Base-by-base conservation (phyloP, 2,113 vertebrate genomes). In the Sylvilagus bachmani region DNA sequence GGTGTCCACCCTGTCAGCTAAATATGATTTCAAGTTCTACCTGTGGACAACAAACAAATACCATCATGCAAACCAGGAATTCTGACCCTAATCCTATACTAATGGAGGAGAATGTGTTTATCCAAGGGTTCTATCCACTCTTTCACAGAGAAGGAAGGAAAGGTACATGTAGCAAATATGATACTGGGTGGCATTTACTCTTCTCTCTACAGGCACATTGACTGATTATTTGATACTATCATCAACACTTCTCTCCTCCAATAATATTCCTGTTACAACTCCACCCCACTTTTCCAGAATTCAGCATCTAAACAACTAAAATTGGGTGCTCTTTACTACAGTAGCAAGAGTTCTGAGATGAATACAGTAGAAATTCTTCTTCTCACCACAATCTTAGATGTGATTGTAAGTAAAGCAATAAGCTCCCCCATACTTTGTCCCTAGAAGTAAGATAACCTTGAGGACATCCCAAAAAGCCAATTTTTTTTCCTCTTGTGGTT, bases 11-110 rank as follows among this genome's bases (percentile, higher is more conserved):
- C n/a, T 17, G 62, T 21, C 10, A 95, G 77, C 13, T 85, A 82
- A 91, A 90, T 33, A 71, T n/a, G 51, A 71, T 75, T 87, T 94
- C 77, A 87, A 86, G 51, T 81, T 84, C 51, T 27, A 71, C 14
- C 49, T 16, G 29, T 0, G 78, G 17, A 9, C 12, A 93, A 53
- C 12, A 88, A 67, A 13, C 5, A 92, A 38, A 85, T 70, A 51
- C 14, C 16, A 86, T 27, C 64, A 67, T 91, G 69, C 36, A 80
- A 69, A 69, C 74, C 9, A 49, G 36, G 29, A 58, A 53, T 25
- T 44, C 1, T 3, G 22, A 49, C 38, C 8, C n/a, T 77, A 58
- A 27, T 27, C 5, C 22, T 66, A 53, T 21, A 67, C 2, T 27
- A 53, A 27, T 66, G 24, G 61, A 67, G 66, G 2, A 49, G 25